phyloP scores from a whole-genome alignment of 2,888 invertebrate genomes.

The Chrysolina oricalcia region DNA sequence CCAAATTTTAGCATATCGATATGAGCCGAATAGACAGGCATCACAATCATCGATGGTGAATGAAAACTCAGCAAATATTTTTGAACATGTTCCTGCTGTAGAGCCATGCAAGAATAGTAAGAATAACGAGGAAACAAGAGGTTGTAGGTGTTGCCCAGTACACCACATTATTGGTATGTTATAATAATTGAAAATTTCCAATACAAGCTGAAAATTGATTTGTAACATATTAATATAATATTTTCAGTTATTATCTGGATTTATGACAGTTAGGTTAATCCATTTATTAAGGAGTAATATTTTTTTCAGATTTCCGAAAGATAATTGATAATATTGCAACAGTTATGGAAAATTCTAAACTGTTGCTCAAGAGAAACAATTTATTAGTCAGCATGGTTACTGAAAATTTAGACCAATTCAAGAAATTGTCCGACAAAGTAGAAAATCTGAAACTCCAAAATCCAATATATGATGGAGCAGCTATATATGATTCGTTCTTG shows the following conservation, averaged over 20 bases:
- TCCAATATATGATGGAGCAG: neutral
- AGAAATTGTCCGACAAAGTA: no score
- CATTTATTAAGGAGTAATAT: conserved; percentile 1
- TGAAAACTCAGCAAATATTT: neutral
- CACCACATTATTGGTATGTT: conserved; percentile 1
- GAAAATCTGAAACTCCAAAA: no score
- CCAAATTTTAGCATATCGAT: neutral
- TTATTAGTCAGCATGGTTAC: no score
- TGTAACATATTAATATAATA: neutral
- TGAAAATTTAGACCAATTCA: no score
- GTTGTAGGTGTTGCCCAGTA: neutral
- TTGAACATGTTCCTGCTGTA: neutral
- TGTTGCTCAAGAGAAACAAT: no score
- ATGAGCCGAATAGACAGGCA: neutral
- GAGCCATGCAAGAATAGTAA: neutral
- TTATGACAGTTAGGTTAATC: neutral
- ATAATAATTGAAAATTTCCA: neutral
- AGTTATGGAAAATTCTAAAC: no score
- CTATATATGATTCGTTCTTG: neutral
- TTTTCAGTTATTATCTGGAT: neutral
- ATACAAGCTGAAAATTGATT: neutral
- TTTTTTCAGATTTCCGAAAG: no score
- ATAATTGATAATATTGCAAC: no score
- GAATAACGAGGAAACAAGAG: neutral
- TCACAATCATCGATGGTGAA: conserved; percentile 1